Percentiles rank a stretch among this genome's conserved stretches.
Conservation (phyloP, 1,140 invertebrate genomes). For the Hyphantria cunea region DNA sequence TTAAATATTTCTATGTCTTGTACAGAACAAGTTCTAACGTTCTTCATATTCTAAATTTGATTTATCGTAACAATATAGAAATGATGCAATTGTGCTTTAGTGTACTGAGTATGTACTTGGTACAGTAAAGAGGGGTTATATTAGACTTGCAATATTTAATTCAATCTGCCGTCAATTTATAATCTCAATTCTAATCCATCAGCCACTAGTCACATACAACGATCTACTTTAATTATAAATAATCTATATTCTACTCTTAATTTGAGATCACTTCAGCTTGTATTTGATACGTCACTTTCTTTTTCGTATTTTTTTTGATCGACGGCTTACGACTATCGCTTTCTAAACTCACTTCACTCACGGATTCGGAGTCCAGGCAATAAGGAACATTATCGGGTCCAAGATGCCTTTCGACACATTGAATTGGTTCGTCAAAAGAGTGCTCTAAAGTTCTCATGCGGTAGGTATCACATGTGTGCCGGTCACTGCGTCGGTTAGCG, state of each 20-base stretch:
- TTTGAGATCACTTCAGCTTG: slow-evolving; percentile 71
- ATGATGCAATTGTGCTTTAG: too few relatives aligned
- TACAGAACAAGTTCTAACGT: too few relatives aligned
- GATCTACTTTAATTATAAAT: slow-evolving; percentile 9
- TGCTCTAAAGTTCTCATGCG: slow-evolving; percentile 56
- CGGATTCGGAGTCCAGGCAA: slow-evolving; percentile 66
- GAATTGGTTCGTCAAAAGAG: slow-evolving; percentile 57
- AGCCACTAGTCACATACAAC: slow-evolving; percentile 6
- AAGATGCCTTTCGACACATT: slow-evolving; percentile 58
- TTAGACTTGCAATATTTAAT: too few relatives aligned
- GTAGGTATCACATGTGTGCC: slow-evolving; percentile 46
- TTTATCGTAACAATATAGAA: too few relatives aligned
- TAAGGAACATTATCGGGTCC: slow-evolving; percentile 47
- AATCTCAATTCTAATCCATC: slow-evolving; percentile 6
- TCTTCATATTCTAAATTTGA: too few relatives aligned
- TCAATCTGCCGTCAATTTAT: too few relatives aligned
- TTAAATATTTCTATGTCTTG: too few relatives aligned
- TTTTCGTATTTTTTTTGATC: slow-evolving; percentile 58
- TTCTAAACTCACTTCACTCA: slow-evolving; percentile 71
- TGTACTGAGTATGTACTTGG: too few relatives aligned
- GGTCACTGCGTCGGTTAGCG: slow-evolving; percentile 48
- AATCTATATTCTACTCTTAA: slow-evolving; percentile 31
- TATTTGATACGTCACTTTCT: slow-evolving; percentile 71
- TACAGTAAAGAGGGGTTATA: too few relatives aligned
- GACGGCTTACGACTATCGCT: slow-evolving; percentile 69